Evolutionary conservation across 2,113 vertebrate species (phyloP).

Genomic region (Orientallactaga bullata): DNA sequence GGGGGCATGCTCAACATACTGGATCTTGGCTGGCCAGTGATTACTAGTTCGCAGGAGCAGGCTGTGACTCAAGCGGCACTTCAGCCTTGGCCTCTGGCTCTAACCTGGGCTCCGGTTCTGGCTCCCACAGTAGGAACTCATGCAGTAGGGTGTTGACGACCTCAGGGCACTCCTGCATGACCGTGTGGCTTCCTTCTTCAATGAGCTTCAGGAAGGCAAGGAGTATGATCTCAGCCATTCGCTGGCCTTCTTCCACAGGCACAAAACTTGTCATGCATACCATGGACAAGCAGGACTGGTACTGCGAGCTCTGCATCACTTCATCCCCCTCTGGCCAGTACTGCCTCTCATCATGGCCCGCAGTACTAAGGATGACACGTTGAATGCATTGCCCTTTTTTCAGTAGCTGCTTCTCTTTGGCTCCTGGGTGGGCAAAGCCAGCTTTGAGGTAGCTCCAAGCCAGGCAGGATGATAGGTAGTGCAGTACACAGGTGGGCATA

Average conservation of each 20-base stretch:
- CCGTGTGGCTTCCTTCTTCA: constrained; percentile 99
- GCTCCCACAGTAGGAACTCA: constrained; percentile 98
- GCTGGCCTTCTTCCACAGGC: constrained; percentile 96
- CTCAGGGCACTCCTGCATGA: constrained; percentile 99
- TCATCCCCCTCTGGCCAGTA: constrained; percentile 99
- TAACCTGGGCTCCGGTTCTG: constrained; percentile 83
- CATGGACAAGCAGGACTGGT: constrained; percentile 95
- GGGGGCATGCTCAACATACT: not conserved
- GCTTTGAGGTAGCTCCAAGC: constrained; percentile 98
- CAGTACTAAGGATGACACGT: constrained; percentile 96
- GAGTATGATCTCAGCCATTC: constrained; percentile 98
- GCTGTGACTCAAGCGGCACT: constrained; percentile 35
- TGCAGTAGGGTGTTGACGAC: constrained; percentile 98
- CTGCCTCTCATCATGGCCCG: constrained; percentile 99
- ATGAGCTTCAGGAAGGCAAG: constrained; percentile 98
- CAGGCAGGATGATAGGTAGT: constrained; percentile 95
- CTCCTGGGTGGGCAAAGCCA: constrained; percentile 96
- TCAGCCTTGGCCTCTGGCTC: constrained; percentile 38
- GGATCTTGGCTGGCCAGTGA: constrained; percentile 50
- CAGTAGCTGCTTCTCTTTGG: constrained; percentile 98
- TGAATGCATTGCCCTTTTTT: constrained; percentile 98
- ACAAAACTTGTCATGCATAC: constrained; percentile 98
- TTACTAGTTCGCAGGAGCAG: constrained; percentile 73
- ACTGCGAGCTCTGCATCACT: constrained; percentile 96
- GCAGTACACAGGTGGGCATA: constrained; percentile 95